Evolutionary conservation across 2,113 vertebrate genomes (phyloP), one percentile per base, ranked within the genome.

Genomic region (Thalassoma bifasciatum): DNA sequence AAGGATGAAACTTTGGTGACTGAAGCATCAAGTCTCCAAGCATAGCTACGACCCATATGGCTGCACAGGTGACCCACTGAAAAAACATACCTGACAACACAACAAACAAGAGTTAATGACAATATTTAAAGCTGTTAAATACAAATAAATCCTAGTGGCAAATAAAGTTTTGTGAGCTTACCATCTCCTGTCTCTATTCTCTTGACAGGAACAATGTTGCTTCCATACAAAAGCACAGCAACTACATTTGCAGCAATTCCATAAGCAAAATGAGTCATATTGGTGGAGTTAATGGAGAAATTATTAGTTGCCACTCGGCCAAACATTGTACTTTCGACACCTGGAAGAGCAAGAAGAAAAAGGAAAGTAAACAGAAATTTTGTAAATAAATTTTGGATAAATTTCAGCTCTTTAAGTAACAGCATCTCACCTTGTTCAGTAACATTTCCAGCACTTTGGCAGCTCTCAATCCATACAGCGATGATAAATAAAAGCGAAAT

Each of bases 201-300:
- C 88, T 98, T 98, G 21, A 98, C 87, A 9, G 96, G 95, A 24
- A 97, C 95, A 73, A 95, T 95, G 49, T 94, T 96, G 88, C 95
- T 96, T n/a, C 96, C 96, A 77, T 94, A 97, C 0, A 98, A 81
- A 54, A 97, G 17, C 16, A 96, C 87, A 8, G 95, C 92, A 62
- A 91, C 21, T 17, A 86, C 7, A n/a, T 94, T 96, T 14, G 95
- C 93, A 10, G 90, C 12, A 56, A 95, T 95, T 12, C 95, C 96
- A 36, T 88, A 84, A 8, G 77, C 84, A 0, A 95, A 87, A 57
- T 92, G 82, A 38, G 93, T 93, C 57, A 63, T 79, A 21, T 89
- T 94, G 58, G 85, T 88, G 1, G 86, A 85, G 65, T 81, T 88
- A 0, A 46, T 36, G 9, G 9, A 36, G 14, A 47, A 10, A 4